Conservation (phyloP, 2,113 vertebrate species). For the Henicopernis longicauda region DNA sequence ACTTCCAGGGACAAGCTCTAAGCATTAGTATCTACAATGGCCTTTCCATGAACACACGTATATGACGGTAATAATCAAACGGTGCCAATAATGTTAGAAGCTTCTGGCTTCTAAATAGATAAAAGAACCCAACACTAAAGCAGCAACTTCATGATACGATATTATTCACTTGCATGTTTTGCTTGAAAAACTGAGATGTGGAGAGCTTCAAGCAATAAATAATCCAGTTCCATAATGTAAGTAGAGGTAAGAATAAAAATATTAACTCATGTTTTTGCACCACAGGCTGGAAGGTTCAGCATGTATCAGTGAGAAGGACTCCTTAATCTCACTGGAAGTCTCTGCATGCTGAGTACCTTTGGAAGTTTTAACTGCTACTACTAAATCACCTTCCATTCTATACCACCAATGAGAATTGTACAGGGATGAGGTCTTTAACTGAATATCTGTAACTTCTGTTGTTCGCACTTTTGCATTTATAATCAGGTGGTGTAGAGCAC, state of each 20-base stretch:
- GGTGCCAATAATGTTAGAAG: background rate
- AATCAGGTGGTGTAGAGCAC: background rate
- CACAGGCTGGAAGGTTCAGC: background rate
- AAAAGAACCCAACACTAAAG: background rate
- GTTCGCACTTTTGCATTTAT: background rate
- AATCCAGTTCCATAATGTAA: background rate
- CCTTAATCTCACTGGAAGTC: background rate
- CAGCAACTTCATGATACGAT: background rate
- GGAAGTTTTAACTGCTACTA: background rate
- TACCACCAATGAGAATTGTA: background rate
- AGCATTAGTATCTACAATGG: background rate
- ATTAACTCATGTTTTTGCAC: background rate
- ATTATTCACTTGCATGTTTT: background rate
- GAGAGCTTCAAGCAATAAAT: background rate
- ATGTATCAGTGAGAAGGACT: background rate
- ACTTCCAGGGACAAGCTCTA: background rate
- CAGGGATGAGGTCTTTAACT: background rate
- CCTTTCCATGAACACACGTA: background rate
- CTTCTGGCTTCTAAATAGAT: background rate
- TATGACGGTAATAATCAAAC: background rate
- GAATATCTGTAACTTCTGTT: background rate
- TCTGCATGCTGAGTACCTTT: background rate
- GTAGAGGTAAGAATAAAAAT: background rate
- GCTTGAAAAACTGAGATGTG: background rate
- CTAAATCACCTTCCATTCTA: background rate